Percentiles rank a stretch among this genome's conserved stretches.
These are phyloP conservation scores for Cheilosia vernalis DNA, from an alignment of 2,888 invertebrate species.

Conservation along the genomic window DNA sequence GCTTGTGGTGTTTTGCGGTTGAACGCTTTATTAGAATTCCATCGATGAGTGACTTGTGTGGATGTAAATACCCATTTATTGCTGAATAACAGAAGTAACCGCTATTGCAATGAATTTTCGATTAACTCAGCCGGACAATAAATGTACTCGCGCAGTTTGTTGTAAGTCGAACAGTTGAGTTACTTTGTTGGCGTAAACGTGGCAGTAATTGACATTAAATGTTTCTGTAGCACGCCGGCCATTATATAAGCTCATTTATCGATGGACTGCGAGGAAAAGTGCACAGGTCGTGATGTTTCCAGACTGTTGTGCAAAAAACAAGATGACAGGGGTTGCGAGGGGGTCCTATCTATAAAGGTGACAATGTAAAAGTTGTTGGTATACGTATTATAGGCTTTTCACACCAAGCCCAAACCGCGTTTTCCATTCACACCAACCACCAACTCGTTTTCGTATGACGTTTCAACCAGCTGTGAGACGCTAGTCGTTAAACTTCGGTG, in stretches of 20 bases:
- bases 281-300: not conserved
- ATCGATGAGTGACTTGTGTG: conserved; percentile 34
- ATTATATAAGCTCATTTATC: not conserved
- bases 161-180: not conserved
- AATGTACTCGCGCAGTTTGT: conserved; percentile 1
- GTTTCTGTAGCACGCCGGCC: not conserved
- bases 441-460: too few species aligned
- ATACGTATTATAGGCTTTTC: too few species aligned
- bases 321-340: too few species aligned
- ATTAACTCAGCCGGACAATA: conserved; percentile 16
- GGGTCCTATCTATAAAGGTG: too few species aligned
- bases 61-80: conserved; percentile 32
- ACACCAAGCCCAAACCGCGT: too few species aligned
- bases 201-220: conserved; percentile 1
- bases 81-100: conserved; percentile 29
- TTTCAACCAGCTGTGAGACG: too few species aligned
- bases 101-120: conserved; percentile 20
- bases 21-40: conserved; percentile 40
- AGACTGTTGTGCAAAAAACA: not conserved
- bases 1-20: conserved; percentile 2
- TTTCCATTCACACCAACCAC: too few species aligned
- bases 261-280: not conserved
- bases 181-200: not conserved
- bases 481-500: too few species aligned
- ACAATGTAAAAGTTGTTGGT: too few species aligned